Base-by-base conservation (phyloP, 2,113 vertebrate genomes). In the Sciurus niger region DNA sequence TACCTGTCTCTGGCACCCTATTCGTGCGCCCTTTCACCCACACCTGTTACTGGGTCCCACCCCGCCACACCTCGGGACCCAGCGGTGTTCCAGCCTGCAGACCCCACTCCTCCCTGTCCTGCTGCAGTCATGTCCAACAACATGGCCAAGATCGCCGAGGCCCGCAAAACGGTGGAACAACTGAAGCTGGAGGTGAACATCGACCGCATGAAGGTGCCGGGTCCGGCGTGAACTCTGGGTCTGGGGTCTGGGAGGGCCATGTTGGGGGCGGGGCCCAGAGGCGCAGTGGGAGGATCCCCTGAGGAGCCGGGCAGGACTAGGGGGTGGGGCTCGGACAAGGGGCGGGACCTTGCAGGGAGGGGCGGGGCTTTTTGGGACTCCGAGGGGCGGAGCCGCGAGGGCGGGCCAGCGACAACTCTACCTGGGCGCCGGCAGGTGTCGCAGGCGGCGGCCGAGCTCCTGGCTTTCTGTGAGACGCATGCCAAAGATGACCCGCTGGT, bases 91-190 rank as follows among this genome's bases (percentile, higher is more conserved):
- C 7, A 20, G 37, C 43, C 20, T 2, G 20, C 18, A 3, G 25
- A 25, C 68, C 74, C n/a, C 1, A 10, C 63, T 82, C 40, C 78
- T 18, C 24, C 40, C 67, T 4, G 28, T 58, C 43, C 34, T n/a
- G n/a, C 74, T 73, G 46, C 70, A 93, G 98, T 91, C 89, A 99
- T 99, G 99, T 99, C 99, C 13, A 99, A 99, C 97, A 99, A 99
- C 98, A 99, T 99, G 99, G 99, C 99, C 89, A 99, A 99, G 98
- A 99, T 99, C 43, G 99, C 99, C 37, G 99, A 99, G 82, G 99
- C 99, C 22, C 98, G 99, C 51, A 99, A 99, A 98, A 99, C 99
- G 0, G 99, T 99, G 89, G 99, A 99, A 55, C 99, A 99, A 58
- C 97, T 99, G 55, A 99, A 99, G 96, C 98, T 99, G 97, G 99